phyloP scores from a whole-genome alignment of 2,888 invertebrate species.

The Lepidonotus clava region DNA sequence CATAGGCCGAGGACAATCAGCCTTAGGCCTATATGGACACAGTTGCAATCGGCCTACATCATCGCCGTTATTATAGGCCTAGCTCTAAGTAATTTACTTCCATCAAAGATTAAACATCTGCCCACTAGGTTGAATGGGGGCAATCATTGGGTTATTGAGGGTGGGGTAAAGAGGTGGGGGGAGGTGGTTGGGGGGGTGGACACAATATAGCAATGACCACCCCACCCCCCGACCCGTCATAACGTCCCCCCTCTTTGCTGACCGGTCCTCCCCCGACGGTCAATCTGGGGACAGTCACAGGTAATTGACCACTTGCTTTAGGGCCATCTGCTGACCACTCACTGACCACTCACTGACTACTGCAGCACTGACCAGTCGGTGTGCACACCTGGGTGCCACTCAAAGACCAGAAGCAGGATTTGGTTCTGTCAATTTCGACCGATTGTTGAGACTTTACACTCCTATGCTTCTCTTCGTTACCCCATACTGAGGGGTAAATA shows the following conservation, averaged over 20 bases:
- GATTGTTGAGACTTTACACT: too few species aligned
- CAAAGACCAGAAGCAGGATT: too few species aligned
- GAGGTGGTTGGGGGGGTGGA: neutral
- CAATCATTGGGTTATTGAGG: conserved; percentile 15
- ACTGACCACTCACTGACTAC: too few species aligned
- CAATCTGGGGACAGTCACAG: neutral
- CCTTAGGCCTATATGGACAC: too few species aligned
- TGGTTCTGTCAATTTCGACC: too few species aligned
- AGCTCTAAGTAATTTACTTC: conserved; percentile 15
- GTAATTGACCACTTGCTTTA: neutral
- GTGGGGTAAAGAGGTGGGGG: neutral
- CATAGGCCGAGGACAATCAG: too few species aligned
- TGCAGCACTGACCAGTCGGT: neutral
- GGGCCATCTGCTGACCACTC: conserved; percentile 1
- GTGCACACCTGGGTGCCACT: too few species aligned
- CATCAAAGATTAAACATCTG: conserved; percentile 23
- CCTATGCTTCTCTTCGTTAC: too few species aligned
- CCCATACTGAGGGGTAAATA: too few species aligned
- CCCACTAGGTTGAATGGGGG: neutral
- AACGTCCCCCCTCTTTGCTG: neutral
- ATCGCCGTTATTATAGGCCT: conserved; percentile 2
- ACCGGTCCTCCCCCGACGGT: neutral
- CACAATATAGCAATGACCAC: too few species aligned
- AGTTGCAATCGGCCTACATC: too few species aligned
- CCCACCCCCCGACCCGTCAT: neutral